A percentile compares a stretch with the other conserved stretches of the same genome.
Evolutionary conservation across 2,113 vertebrate species (phyloP).

Genomic region (Sapayoa aenigma): DNA sequence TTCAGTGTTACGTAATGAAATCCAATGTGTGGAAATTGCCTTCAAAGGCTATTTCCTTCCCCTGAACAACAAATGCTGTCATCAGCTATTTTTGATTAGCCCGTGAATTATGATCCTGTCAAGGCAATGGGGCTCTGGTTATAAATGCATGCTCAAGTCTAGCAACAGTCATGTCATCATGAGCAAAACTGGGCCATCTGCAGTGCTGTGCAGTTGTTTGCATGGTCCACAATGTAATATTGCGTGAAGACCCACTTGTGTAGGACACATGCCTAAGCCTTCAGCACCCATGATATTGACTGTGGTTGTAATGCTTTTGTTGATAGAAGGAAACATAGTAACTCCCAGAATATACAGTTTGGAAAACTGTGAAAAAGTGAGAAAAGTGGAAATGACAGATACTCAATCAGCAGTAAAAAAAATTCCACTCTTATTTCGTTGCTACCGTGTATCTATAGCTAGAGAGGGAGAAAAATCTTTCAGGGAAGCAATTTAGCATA

Average conservation of each 20-base stretch:
- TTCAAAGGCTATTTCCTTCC: conserved; percentile 24
- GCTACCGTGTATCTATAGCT: neutral
- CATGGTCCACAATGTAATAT: neutral
- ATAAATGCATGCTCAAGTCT: neutral
- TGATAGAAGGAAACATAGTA: neutral
- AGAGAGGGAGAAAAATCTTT: neutral
- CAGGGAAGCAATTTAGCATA: neutral
- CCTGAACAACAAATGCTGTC: neutral
- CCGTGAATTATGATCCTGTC: neutral
- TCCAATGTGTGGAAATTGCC: neutral
- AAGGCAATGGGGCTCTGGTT: neutral
- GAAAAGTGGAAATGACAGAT: neutral
- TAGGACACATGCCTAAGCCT: neutral
- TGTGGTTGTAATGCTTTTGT: neutral
- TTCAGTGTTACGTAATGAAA: neutral
- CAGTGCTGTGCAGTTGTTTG: neutral
- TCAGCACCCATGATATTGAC: neutral
- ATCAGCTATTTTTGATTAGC: conserved; percentile 21
- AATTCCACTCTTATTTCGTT: neutral
- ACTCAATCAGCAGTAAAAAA: neutral
- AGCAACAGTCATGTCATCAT: neutral
- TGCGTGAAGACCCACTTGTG: neutral
- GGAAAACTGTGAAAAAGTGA: neutral
- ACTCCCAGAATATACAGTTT: neutral
- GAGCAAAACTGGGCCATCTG: neutral